Conservation (phyloP, 92 coral and sea anemone species). For the Heteractis magnifica region DNA sequence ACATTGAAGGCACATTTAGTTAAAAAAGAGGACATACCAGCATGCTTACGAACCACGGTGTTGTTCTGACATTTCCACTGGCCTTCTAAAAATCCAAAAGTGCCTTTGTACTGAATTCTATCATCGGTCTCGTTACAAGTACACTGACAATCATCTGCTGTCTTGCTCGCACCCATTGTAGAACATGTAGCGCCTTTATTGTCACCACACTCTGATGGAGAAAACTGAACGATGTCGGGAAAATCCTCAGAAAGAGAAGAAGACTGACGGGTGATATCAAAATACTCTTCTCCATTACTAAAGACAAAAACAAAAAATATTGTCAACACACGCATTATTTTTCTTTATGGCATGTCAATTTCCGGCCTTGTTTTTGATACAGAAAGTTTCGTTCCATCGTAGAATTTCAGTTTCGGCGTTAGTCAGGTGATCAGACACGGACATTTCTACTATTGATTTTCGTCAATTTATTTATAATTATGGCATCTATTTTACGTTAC, state of each 20-base stretch:
- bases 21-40: not conserved
- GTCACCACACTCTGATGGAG: not conserved
- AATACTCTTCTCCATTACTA: not conserved
- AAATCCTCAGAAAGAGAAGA: not conserved
- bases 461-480: not conserved
- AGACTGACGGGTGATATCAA: not conserved
- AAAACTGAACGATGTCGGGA: constrained; percentile 2
- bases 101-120: not conserved
- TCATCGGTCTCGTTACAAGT: not conserved
- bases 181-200: constrained; percentile 7
- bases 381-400: not conserved
- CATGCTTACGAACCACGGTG: not conserved
- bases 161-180: not conserved
- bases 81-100: constrained; percentile 17
- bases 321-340: not conserved
- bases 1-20: not conserved
- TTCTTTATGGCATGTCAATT: not conserved
- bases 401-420: not conserved
- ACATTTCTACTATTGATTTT: not conserved
- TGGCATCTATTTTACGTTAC: not conserved
- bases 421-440: not conserved
- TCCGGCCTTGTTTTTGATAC: not conserved
- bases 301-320: not conserved
- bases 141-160: constrained; percentile 1
- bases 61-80: constrained; percentile 13